phyloP scores from a whole-genome alignment of 2,113 vertebrate genomes.

The Accipiter cooperii region DNA sequence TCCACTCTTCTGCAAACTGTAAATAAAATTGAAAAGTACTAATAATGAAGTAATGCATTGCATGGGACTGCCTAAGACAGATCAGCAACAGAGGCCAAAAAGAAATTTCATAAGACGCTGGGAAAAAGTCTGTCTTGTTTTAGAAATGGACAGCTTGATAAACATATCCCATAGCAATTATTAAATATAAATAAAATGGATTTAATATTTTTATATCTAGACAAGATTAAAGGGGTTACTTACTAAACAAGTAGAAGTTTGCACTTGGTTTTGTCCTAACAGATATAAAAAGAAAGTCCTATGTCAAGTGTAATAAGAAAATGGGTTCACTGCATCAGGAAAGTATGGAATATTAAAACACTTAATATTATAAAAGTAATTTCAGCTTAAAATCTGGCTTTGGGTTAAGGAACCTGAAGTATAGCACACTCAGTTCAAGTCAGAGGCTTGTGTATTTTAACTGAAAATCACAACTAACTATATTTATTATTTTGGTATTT shows the following conservation, averaged over 20 bases:
- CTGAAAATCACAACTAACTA: not conserved
- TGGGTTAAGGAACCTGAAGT: not conserved
- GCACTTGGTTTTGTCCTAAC: not conserved
- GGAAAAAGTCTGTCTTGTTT: not conserved
- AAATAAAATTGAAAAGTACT: not conserved
- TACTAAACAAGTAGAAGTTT: not conserved
- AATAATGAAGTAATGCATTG: not conserved
- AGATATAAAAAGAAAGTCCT: not conserved
- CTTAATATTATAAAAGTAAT: not conserved
- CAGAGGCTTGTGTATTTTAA: not conserved
- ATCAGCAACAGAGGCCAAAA: not conserved
- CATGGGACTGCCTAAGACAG: not conserved
- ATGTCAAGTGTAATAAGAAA: not conserved
- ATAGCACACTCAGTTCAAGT: not conserved
- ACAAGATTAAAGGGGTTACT: not conserved
- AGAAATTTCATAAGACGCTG: not conserved
- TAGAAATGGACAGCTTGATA: not conserved
- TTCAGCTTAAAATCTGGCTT: not conserved
- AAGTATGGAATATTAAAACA: not conserved
- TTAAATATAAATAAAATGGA: not conserved
- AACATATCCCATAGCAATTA: not conserved
- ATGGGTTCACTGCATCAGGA: not conserved
- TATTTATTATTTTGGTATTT: not conserved
- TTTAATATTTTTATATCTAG: not conserved
- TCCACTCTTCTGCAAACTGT: not conserved